Conservation (phyloP, 2,113 vertebrate species). For the Lutjanus erythropterus region DNA sequence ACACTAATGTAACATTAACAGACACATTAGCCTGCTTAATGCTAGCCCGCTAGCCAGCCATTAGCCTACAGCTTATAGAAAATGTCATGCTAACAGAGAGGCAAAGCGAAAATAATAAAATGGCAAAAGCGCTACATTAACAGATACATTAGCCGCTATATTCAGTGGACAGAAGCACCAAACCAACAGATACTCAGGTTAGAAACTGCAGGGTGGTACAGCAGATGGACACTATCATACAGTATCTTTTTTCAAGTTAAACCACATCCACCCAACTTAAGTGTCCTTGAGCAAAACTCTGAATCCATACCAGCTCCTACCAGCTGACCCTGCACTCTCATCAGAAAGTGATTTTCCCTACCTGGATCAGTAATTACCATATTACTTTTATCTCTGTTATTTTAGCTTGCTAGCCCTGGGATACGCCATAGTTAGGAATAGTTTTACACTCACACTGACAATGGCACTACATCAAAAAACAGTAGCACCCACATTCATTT, state of each 20-base stretch:
- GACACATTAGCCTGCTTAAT: slow-evolving; percentile 80
- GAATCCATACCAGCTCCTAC: slow-evolving; percentile 19
- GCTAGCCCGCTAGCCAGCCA: slow-evolving; percentile 79
- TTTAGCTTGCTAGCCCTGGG: slow-evolving; percentile 49
- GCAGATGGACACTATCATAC: background rate
- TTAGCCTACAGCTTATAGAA: slow-evolving; percentile 77
- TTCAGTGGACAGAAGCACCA: slow-evolving; percentile 13
- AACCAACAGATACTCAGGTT: slow-evolving; percentile 22
- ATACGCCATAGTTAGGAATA: slow-evolving; percentile 27
- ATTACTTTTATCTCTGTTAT: slow-evolving; percentile 67
- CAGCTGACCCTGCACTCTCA: slow-evolving; percentile 43
- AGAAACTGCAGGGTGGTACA: slow-evolving; percentile 33
- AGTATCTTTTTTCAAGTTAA: slow-evolving; percentile 21
- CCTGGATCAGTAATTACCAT: slow-evolving; percentile 64
- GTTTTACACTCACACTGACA: slow-evolving; percentile 42
- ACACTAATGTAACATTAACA: slow-evolving; percentile 82
- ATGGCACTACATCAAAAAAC: slow-evolving; percentile 43
- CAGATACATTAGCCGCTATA: slow-evolving; percentile 3
- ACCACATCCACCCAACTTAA: background rate
- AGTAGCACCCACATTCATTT: slow-evolving; percentile 41
- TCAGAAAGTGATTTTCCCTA: slow-evolving; percentile 46
- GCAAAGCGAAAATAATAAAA: slow-evolving; percentile 56
- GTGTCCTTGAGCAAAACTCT: slow-evolving; percentile 47
- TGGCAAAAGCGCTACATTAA: slow-evolving; percentile 57
- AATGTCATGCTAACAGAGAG: slow-evolving; percentile 73